phyloP scores from a whole-genome alignment of 2,797 vertebrate genomes.

The Intellagama lesueurii region DNA sequence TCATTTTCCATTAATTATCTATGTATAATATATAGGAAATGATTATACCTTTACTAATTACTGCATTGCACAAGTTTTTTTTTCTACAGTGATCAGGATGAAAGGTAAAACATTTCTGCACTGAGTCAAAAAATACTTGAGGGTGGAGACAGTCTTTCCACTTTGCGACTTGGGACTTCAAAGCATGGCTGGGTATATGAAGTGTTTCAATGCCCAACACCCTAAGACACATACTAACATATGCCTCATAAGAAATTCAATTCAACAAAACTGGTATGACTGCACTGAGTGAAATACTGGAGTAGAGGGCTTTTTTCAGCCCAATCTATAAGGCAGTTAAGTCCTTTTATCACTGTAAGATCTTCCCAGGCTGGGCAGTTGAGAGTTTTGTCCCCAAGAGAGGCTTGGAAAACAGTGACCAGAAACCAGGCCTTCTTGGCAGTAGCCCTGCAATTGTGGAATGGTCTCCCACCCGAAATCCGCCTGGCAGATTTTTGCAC shows the following conservation, averaged over 20 bases:
- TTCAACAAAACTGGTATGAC: not conserved
- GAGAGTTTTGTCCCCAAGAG: too few species aligned
- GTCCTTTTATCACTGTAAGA: too few species aligned
- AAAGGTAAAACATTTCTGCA: conserved; percentile 13
- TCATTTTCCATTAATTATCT: conserved; percentile 23
- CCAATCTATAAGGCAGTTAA: not conserved
- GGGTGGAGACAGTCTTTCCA: not conserved
- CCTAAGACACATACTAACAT: not conserved
- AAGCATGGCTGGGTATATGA: not conserved
- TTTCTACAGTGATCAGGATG: not conserved
- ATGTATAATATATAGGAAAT: conserved; percentile 15
- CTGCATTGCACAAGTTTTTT: not conserved
- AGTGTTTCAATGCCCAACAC: not conserved
- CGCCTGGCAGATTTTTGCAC: too few species aligned
- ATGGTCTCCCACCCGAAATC: too few species aligned
- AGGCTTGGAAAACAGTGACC: too few species aligned
- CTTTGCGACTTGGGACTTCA: not conserved
- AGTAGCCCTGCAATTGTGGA: too few species aligned
- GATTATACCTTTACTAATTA: not conserved
- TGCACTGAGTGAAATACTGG: not conserved
- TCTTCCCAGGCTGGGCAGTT: too few species aligned
- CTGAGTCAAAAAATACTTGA: not conserved
- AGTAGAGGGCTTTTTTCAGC: not conserved
- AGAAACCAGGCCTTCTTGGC: too few species aligned
- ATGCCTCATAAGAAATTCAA: not conserved